Conservation (phyloP, 2,888 invertebrate genomes). For the Cephus spinipes region DNA sequence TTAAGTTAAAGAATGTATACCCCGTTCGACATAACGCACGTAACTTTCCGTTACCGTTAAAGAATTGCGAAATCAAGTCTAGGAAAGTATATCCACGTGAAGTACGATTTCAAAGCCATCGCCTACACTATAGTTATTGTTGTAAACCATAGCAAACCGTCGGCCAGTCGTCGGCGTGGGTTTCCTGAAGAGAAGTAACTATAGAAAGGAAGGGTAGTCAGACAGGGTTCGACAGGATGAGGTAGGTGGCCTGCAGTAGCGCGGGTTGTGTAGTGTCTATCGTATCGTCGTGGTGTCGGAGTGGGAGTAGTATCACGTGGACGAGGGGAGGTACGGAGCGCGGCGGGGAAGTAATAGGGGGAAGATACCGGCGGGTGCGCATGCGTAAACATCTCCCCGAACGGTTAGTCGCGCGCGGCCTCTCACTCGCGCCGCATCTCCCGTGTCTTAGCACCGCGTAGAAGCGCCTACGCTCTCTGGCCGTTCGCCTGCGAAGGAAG, state of each 20-base stretch:
- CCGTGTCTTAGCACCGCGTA: conserved; percentile 10
- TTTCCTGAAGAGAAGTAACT: background rate
- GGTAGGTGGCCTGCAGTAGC: background rate
- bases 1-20: too few relatives aligned
- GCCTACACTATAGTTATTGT: background rate
- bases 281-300: conserved; percentile 15
- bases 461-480: conserved; percentile 13
- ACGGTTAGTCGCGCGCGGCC: conserved; percentile 53
- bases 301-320: conserved; percentile 18
- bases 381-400: conserved; percentile 23
- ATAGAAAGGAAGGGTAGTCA: background rate
- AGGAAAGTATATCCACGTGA: background rate
- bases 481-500: conserved; percentile 1
- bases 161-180: background rate
- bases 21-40: too few relatives aligned
- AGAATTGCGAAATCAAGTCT: background rate
- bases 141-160: background rate
- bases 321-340: background rate
- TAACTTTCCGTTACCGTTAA: too few relatives aligned
- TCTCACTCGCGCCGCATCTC: conserved; percentile 45
- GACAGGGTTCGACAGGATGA: background rate
- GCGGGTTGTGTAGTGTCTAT: background rate
- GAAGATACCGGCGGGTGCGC: conserved; percentile 28
- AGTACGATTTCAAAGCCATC: background rate
- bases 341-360: conserved; percentile 12